These are phyloP conservation scores for Nixonia krombeini DNA, from an alignment of 1,140 invertebrate genomes.

Conservation along the genomic window DNA sequence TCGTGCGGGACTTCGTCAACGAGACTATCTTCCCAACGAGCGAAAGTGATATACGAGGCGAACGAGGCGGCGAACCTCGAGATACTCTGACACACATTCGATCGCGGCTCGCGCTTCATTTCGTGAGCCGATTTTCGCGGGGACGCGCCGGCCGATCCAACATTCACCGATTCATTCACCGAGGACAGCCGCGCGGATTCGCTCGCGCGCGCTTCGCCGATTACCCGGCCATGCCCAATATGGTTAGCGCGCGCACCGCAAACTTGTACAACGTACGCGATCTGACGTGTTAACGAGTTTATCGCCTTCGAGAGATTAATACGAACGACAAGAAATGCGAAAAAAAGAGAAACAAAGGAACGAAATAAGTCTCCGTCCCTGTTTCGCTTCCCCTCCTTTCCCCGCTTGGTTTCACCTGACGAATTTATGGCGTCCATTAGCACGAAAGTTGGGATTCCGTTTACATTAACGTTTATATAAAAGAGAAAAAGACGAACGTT, in stretches of 20 bases:
- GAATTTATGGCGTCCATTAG: background rate
- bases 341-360: too few species aligned
- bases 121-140: conserved; percentile 16
- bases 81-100: conserved; percentile 37
- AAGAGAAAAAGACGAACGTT: too few species aligned
- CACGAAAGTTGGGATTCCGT: background rate
- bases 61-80: background rate
- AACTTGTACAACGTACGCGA: conserved; percentile 32
- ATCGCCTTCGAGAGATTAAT: conserved; percentile 48
- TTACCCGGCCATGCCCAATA: conserved; percentile 45
- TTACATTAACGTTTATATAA: too few species aligned
- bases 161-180: conserved; percentile 54
- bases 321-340: conserved; percentile 35
- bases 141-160: conserved; percentile 8
- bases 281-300: conserved; percentile 47
- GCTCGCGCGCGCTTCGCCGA: conserved; percentile 24
- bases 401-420: background rate
- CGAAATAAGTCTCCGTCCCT: conserved; percentile 11
- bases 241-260: conserved; percentile 37
- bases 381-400: background rate
- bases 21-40: background rate
- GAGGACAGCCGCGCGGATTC: conserved; percentile 23
- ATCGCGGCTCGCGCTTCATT: conserved; percentile 23
- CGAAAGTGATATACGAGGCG: background rate
- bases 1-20: background rate